Evolutionary conservation across 2,797 vertebrate species (phyloP).

Genomic region (Enteromius unitaeniatus): DNA sequence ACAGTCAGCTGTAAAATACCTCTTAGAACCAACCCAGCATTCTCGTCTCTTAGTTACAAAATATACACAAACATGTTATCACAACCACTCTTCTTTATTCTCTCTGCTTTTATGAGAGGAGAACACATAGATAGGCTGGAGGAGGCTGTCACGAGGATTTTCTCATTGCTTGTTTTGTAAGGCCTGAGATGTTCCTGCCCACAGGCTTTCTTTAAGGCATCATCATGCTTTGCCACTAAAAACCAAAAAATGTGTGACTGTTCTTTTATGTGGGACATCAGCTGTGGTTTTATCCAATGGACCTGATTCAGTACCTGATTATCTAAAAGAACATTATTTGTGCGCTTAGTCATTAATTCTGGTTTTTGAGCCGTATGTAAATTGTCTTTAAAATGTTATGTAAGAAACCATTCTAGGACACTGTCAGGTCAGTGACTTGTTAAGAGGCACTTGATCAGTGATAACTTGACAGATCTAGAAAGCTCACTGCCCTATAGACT

Average conservation of each 20-base stretch:
- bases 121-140: constrained; percentile 12
- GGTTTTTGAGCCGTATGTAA: neutral
- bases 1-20: constrained; percentile 13
- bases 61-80: constrained; percentile 44
- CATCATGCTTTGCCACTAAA: constrained; percentile 23
- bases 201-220: constrained; percentile 1
- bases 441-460: neutral
- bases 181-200: constrained; percentile 17
- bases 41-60: constrained; percentile 22
- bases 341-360: neutral
- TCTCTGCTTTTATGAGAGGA: constrained; percentile 21
- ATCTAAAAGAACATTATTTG: neutral
- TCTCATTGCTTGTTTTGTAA: constrained; percentile 42
- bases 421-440: constrained; percentile 11
- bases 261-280: constrained; percentile 3
- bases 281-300: constrained; percentile 7
- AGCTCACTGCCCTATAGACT: neutral
- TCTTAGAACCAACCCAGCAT: constrained; percentile 2
- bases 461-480: neutral
- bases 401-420: neutral
- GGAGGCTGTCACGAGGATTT: constrained; percentile 39
- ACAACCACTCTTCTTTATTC: constrained; percentile 41
- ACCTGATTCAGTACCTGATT: constrained; percentile 20
- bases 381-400: constrained; percentile 2
- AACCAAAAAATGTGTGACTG: constrained; percentile 37